phyloP scores from a whole-genome alignment of 2,797 vertebrate species.

The Erithacus rubecula region DNA sequence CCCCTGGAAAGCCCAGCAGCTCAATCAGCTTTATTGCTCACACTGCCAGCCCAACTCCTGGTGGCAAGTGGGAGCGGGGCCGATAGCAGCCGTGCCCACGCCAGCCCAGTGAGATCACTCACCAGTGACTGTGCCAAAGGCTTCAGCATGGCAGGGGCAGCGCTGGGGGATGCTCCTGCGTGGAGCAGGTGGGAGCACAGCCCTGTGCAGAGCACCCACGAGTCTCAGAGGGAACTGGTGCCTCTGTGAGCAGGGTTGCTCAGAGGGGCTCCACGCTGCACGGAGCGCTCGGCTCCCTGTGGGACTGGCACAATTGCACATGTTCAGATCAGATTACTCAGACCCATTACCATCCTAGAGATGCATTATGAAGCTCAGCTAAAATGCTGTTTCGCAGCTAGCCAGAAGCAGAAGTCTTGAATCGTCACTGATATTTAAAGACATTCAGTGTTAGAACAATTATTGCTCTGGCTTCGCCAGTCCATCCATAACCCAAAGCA shows the following conservation, averaged over 20 bases:
- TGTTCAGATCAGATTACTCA: background rate
- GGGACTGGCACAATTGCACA: accelerated
- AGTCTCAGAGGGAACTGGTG: background rate
- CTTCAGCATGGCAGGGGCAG: accelerated
- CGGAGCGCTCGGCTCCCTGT: background rate
- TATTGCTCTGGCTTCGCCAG: background rate
- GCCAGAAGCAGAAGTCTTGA: background rate
- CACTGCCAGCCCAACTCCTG: background rate
- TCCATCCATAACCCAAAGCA: background rate
- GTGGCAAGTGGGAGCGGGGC: background rate
- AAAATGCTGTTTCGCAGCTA: background rate
- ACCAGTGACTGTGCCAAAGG: background rate
- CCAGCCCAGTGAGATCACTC: background rate
- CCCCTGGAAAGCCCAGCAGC: constrained; percentile 2
- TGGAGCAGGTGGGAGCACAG: background rate
- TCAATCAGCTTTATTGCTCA: background rate
- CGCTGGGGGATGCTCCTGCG: background rate
- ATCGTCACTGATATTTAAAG: background rate
- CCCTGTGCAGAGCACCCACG: accelerated
- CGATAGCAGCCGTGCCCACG: background rate
- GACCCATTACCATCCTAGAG: background rate
- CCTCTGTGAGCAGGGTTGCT: accelerated
- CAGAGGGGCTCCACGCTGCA: accelerated
- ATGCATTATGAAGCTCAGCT: background rate
- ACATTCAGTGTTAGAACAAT: background rate